Base-by-base conservation (phyloP, 2,888 invertebrate species). In the Atethmia centrago region DNA sequence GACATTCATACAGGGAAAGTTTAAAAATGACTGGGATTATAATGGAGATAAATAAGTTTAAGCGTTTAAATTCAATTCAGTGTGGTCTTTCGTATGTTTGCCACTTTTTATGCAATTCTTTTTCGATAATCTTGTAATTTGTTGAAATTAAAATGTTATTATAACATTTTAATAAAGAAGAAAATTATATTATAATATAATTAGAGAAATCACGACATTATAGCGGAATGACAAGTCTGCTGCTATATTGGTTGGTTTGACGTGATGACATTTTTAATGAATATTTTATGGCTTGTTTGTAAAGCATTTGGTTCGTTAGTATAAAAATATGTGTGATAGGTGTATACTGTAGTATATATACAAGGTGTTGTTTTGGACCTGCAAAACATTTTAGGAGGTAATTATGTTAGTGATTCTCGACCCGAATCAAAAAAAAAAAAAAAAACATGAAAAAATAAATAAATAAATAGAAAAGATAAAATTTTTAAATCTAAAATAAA, bases 1-100 rank as follows among this genome's bases (percentile, higher is more conserved):
- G 25, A 66, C 49, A 40, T 58, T 47, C 19, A 56, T 79, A 79
- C 80, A 79, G 79, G 79, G 79, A 74, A 64, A 68, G 64, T 64
- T 59, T 31, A 31, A 64, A 53, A n/a, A 55, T 61, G 64, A 61
- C 28, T 49, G 80, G 59, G 21, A 68, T 49, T 53, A 19, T 36
- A 58, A 16, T 36, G 40, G 25, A 63, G 21, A 40, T 21, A 45
- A 49, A 53, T 55, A 40, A 53, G 16, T 72, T 31, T 45, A 21
- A 51, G 21, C 31, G 42, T 61, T 66, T 28, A 40, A 61, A 69
- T 75, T 77, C 31, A 55, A 70, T 70, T 55, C 42, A 55, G 25
- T 25, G 28, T 55, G 53, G 25, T 40, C 14, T 47, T 68, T 53
- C 21, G 66, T 51, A 28, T 14, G 49, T 49, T 71, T 51, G 31